Conservation (phyloP, 2,888 invertebrate genomes). For the Allolobophora icterica region DNA sequence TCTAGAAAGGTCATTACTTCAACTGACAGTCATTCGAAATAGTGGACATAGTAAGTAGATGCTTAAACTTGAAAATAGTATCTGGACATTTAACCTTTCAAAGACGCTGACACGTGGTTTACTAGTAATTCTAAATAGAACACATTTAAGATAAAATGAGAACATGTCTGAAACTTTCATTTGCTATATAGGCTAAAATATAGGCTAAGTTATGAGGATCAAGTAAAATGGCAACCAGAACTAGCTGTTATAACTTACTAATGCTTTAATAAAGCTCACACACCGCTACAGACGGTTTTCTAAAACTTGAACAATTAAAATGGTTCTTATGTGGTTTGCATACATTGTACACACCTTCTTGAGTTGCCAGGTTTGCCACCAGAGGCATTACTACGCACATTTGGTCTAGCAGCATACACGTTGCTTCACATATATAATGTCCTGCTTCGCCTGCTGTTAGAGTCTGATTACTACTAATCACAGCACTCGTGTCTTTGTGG, state of each 20-base stretch:
- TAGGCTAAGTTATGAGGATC: not conserved
- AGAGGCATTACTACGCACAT: not conserved
- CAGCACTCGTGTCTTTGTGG: not conserved
- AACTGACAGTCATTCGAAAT: too few species aligned
- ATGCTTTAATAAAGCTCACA: not conserved
- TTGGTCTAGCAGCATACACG: not conserved
- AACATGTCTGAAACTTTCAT: too few species aligned
- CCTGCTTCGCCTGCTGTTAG: not conserved
- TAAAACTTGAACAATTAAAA: not conserved
- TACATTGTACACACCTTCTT: not conserved
- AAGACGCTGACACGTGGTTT: too few species aligned
- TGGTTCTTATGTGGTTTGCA: not conserved
- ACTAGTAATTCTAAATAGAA: too few species aligned
- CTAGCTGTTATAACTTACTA: not conserved
- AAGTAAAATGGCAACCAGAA: not conserved
- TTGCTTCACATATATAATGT: not conserved
- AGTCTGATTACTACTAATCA: not conserved
- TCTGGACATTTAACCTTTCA: too few species aligned
- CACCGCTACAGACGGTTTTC: not conserved
- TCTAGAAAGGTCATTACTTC: too few species aligned
- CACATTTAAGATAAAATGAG: too few species aligned
- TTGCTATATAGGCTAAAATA: too few species aligned
- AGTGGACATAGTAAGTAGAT: too few species aligned
- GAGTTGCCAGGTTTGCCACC: not conserved
- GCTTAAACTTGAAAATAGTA: too few species aligned